phyloP scores from a whole-genome alignment of 2,888 invertebrate species.

The Lasioglossum zephyrum region DNA sequence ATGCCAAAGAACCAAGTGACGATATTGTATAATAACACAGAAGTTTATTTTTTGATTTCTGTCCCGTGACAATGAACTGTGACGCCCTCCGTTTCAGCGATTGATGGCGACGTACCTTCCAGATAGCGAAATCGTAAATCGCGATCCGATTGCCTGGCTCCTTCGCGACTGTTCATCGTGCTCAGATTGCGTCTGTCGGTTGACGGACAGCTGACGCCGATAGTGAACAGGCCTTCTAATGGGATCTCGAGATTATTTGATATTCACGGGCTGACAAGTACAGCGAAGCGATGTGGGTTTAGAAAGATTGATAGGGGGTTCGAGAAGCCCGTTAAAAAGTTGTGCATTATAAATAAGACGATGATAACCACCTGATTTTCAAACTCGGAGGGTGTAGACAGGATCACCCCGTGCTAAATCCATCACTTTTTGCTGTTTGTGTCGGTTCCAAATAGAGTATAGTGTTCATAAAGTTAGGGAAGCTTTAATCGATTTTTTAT shows the following conservation, averaged over 20 bases:
- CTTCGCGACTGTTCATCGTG: conserved; percentile 7
- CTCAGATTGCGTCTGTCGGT: neutral
- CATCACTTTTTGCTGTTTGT: neutral
- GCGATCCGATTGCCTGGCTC: neutral
- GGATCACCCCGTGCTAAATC: neutral
- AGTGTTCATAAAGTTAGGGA: neutral
- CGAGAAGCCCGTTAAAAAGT: neutral
- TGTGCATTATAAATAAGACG: neutral
- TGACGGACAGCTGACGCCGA: conserved; percentile 4
- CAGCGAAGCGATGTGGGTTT: neutral
- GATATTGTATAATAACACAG: too few species aligned
- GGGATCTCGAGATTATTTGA: conserved; percentile 9
- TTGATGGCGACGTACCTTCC: conserved; percentile 14
- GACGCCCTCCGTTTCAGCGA: conserved; percentile 22
- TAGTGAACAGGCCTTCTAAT: conserved; percentile 3
- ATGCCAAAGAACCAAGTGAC: too few species aligned
- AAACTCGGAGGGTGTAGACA: neutral
- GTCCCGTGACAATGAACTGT: too few species aligned
- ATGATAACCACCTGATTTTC: neutral
- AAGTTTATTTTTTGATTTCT: too few species aligned
- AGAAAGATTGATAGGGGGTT: neutral
- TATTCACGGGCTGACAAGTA: neutral
- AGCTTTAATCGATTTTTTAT: neutral
- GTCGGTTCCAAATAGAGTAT: neutral
- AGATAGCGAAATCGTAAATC: conserved; percentile 14